A percentile compares a stretch with the other conserved stretches of the same genome.
Conservation (phyloP, 2,113 vertebrate species). For the Sitta europaea region DNA sequence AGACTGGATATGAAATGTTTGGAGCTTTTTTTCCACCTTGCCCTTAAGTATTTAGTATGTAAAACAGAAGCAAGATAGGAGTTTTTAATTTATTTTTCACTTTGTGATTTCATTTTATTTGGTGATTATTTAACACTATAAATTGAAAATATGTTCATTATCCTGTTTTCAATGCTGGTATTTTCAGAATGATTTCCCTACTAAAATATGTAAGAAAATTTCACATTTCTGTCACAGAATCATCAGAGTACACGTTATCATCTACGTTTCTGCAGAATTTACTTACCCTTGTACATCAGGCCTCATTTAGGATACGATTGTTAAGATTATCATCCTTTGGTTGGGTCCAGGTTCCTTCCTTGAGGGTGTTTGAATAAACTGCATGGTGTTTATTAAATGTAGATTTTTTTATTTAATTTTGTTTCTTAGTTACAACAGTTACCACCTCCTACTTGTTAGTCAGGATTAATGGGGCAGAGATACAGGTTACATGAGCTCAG, state of each 20-base stretch:
- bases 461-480: constrained; percentile 31
- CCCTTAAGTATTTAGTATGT: background rate
- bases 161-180: background rate
- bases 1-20: background rate
- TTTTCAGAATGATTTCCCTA: background rate
- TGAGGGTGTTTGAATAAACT: background rate
- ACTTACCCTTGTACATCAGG: background rate
- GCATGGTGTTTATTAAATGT: background rate
- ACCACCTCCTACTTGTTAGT: constrained; percentile 28
- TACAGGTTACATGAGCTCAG: background rate
- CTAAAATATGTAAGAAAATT: background rate
- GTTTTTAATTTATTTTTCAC: background rate
- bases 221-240: background rate
- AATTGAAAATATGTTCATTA: background rate
- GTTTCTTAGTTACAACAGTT: constrained; percentile 12
- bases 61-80: background rate
- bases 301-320: background rate
- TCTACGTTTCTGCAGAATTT: background rate
- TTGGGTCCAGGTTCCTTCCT: background rate
- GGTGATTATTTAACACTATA: background rate
- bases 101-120: background rate
- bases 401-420: constrained; percentile 1
- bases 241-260: background rate
- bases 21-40: background rate
- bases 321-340: background rate